These are phyloP conservation scores for Euplagia quadripunctaria DNA, from an alignment of 2,888 invertebrate genomes.

Conservation along the genomic window DNA sequence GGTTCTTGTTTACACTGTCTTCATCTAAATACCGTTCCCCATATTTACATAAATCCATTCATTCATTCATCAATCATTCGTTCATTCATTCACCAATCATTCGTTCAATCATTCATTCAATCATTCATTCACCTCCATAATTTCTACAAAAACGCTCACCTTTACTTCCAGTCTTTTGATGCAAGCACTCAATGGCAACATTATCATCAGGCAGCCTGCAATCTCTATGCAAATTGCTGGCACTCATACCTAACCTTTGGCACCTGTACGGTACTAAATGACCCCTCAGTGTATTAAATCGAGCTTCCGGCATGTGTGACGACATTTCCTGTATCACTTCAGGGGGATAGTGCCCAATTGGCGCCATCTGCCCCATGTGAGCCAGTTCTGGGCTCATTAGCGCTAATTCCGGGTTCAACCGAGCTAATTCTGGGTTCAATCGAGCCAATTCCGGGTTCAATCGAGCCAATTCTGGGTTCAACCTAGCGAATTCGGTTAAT, in stretches of 20 bases:
- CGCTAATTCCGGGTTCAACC: conserved; percentile 59
- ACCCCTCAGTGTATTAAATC: conserved; percentile 79
- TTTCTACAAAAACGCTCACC: conserved; percentile 57
- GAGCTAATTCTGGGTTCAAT: conserved; percentile 51
- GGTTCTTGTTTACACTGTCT: too few species aligned
- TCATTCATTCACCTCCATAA: background rate
- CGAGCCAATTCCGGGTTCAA: conserved; percentile 54
- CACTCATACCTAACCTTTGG: conserved; percentile 74
- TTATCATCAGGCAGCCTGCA: conserved; percentile 70
- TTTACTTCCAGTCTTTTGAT: conserved; percentile 79
- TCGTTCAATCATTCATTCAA: background rate
- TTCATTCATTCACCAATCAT: background rate
- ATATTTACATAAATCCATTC: background rate
- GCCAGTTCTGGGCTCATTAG: conserved; percentile 59
- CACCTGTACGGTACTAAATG: conserved; percentile 81
- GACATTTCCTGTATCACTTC: conserved; percentile 55
- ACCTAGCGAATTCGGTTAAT: conserved; percentile 43
- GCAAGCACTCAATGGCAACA: conserved; percentile 73
- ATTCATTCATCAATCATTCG: background rate
- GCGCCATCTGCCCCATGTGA: conserved; percentile 65
- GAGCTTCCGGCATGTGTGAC: conserved; percentile 52
- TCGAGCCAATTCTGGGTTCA: conserved; percentile 58
- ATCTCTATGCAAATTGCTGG: conserved; percentile 75
- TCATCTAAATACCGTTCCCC: too few species aligned
- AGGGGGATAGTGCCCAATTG: conserved; percentile 47